Base-by-base conservation (phyloP, 2,113 vertebrate species). In the Callaeas wilsoni region DNA sequence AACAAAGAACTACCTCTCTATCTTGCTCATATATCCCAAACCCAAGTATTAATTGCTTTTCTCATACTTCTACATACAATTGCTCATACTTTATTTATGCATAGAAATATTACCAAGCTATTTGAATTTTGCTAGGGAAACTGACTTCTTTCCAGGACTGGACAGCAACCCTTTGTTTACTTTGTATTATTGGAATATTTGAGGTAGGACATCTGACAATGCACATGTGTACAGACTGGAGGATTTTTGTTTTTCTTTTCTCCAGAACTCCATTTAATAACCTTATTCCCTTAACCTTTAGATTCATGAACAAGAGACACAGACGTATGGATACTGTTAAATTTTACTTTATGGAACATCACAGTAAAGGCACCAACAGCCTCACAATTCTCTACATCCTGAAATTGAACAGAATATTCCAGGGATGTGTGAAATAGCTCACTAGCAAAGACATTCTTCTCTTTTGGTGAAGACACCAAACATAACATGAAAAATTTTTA, bases 331-430 rank as follows among this genome's bases (percentile, higher is more conserved):
- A 57, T 50, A 52, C 7, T 27, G 5, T 46, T 46, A 64, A 23
- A 41, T 74, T 89, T 69, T 80, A n/a, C 2, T 77, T 68, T 26
- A 44, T 10, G 7, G 35, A 23, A 63, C 4, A n/a, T 20, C 20
- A 62, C 8, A 79, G 25, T 26, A 53, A 81, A 68, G 21, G 23
- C 26, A 65, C 3, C 4, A 16, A 35, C 7, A 50, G 16, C 37
- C 3, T 68, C 6, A 8, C 0, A 0, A 22, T 73, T 89, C 41
- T 90, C n/a, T 25, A 12, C 18, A 21, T 44, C 19, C 23, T 39
- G 26, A 69, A 77, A 84, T 0, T 5, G 9, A 74, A 62, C 5
- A 10, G 9, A 35, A 7, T 26, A 33, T 79, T 74, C 16, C 32
- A 90, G 70, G 75, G 10, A 20, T 20, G 12, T 56, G 35, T 21